Base-by-base conservation (phyloP, 2,888 invertebrate species). In the Cremastinae sp. region DNA sequence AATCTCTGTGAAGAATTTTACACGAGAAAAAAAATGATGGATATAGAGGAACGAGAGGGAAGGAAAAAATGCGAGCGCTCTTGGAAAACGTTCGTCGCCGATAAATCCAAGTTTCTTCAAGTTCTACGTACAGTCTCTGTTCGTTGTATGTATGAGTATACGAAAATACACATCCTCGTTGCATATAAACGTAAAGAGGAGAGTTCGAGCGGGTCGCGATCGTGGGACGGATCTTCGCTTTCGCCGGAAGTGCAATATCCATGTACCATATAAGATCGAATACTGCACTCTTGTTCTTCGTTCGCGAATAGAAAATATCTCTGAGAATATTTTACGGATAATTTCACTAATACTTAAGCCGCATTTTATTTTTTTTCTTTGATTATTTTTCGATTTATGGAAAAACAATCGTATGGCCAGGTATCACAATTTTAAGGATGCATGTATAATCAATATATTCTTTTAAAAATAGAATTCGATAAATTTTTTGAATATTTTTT, bases 201-300 rank as follows among this genome's bases (percentile, higher is more conserved):
- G 56, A 54, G 47, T 34, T 62, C 66, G 61, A 59, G 70, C 54
- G 18, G 66, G 62, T 75, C 62, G 62, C 62, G 66, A 75, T 75
- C 75, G 75, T 72, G 72, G 75, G 75, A 75, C 75, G 75, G 75
- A 75, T 75, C 75, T 75, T 75, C 62, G 72, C 75, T 75, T 75
- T 75, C 75, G 75, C 75, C 75, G 75, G 75, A 75, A 75, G 68
- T 69, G 54, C 72, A 62, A 34, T 61, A 34, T 66, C n/a, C 68
- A 49, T 49, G 54, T 22, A 16, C 53, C 28, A n/a, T 68, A 38
- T 38, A 38, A 68, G 38, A 59, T 73, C 51, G 28, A 51, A 20
- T 34, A 68, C 58, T 22, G 34, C 10, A 66, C 65, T 9, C 47
- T n/a, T 12, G 51, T 20, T 51, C 18, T 47, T 16, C 38, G 61